Conservation (phyloP, 2,888 invertebrate species). For the Cosmia pyralina region DNA sequence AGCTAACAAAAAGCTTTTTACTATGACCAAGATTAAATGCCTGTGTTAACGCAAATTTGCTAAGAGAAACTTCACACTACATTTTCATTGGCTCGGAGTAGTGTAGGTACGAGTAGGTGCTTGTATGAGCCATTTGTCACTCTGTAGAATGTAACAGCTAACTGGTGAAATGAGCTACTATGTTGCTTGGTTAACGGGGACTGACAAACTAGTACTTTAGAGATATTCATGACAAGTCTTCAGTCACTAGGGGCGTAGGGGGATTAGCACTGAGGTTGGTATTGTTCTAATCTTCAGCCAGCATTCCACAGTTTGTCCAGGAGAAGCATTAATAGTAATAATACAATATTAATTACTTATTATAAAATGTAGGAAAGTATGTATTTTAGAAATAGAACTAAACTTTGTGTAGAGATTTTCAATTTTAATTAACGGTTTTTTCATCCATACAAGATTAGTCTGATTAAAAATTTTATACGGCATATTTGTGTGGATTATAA, state of each 20-base stretch:
- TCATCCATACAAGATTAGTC: conserved; percentile 45
- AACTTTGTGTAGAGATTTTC: conserved; percentile 24
- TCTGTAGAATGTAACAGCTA: conserved; percentile 37
- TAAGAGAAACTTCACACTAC: conserved; percentile 13
- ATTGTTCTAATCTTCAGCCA: conserved; percentile 15
- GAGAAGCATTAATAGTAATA: too few species aligned
- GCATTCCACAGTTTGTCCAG: not conserved
- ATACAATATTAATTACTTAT: too few species aligned
- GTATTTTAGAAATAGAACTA: not conserved
- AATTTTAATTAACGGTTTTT: conserved; percentile 42
- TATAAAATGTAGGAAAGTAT: not conserved
- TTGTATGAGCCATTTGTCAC: conserved; percentile 26
- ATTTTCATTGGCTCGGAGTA: conserved; percentile 12
- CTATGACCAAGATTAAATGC: conserved; percentile 68
- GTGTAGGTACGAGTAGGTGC: too few species aligned
- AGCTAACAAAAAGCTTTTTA: conserved; percentile 70
- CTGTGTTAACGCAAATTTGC: not conserved
- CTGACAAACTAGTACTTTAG: conserved; percentile 6
- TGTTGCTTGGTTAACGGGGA: conserved; percentile 2
- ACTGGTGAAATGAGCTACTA: conserved; percentile 44
- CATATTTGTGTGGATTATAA: conserved; percentile 33
- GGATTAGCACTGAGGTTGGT: not conserved
- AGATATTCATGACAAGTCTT: conserved; percentile 27
- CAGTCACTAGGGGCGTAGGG: not conserved
- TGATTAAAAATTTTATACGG: conserved; percentile 31